Conservation (phyloP, 2,888 invertebrate genomes). For the Agonum fuliginosum region DNA sequence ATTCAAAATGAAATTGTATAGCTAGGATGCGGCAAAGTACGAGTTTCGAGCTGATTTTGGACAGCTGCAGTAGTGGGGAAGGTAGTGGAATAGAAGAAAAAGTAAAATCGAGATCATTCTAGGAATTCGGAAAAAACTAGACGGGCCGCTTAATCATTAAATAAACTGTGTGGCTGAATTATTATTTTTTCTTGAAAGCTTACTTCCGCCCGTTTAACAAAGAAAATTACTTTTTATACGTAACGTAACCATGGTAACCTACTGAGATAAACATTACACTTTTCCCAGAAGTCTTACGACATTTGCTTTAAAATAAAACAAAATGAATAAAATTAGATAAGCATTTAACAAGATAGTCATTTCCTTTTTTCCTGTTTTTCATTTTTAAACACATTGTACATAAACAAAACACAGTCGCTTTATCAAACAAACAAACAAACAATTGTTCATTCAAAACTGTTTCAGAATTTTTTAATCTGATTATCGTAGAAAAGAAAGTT, state of each 20-base stretch:
- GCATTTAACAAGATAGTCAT: neutral
- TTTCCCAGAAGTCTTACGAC: neutral
- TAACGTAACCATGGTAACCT: neutral
- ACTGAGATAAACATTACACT: neutral
- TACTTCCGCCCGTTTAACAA: neutral
- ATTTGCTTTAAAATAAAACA: neutral
- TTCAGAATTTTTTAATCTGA: neutral
- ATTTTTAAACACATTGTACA: neutral
- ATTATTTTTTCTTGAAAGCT: neutral
- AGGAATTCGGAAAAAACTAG: no score
- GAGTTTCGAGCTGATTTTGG: no score
- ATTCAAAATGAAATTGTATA: no score
- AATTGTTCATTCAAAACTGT: neutral
- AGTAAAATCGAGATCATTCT: no score
- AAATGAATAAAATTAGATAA: neutral
- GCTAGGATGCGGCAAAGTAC: no score
- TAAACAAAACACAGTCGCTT: neutral
- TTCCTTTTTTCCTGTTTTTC: neutral
- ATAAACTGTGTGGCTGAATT: no score
- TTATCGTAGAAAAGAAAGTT: neutral
- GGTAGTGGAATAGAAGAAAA: no score
- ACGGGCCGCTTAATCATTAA: no score
- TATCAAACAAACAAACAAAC: neutral
- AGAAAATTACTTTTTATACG: neutral
- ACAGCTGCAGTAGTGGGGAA: no score